Percentiles rank a stretch among this genome's conserved stretches.
Conservation (phyloP, 2,113 vertebrate genomes). For the Lepisosteus osseus region DNA sequence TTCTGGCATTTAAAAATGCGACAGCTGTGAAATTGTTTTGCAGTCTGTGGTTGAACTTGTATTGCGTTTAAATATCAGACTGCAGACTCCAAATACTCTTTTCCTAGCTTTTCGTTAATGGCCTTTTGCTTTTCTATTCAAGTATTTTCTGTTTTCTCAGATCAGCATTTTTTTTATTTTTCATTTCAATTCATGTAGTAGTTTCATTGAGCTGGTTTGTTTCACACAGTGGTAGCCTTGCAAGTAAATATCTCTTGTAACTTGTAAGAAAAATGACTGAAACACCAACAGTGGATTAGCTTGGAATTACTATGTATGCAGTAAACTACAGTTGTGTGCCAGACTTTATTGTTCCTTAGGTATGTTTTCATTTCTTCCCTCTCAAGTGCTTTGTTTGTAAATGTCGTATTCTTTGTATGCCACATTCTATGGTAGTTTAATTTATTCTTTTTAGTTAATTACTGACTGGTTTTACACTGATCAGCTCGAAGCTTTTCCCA, state of each 20-base stretch:
- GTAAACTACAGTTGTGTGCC: background rate
- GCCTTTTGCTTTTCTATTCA: background rate
- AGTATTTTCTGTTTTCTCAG: slow-evolving; percentile 10
- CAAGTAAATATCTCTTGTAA: no score
- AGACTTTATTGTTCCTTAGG: background rate
- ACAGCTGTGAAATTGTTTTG: background rate
- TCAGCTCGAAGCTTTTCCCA: slow-evolving; percentile 1
- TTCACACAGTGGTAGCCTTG: background rate
- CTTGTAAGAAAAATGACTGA: slow-evolving; percentile 6
- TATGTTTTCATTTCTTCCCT: slow-evolving; percentile 11
- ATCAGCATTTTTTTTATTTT: background rate
- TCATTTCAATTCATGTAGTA: background rate
- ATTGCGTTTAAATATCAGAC: slow-evolving; percentile 2
- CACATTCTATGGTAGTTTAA: slow-evolving; percentile 32
- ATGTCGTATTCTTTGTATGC: slow-evolving; percentile 32
- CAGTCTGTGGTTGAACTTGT: background rate
- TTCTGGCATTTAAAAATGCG: background rate
- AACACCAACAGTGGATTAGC: slow-evolving; percentile 9
- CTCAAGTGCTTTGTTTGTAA: slow-evolving; percentile 44
- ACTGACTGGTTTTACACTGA: slow-evolving; percentile 14
- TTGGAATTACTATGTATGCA: background rate
- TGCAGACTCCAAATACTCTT: slow-evolving; percentile 5
- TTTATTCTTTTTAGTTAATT: slow-evolving; percentile 33
- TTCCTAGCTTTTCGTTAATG: slow-evolving; percentile 11
- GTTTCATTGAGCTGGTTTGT: background rate